Evolutionary conservation across 2,113 vertebrate species (phyloP), one percentile per base, ranked within the genome.

Genomic region (Trichomycterus rosablanca): DNA sequence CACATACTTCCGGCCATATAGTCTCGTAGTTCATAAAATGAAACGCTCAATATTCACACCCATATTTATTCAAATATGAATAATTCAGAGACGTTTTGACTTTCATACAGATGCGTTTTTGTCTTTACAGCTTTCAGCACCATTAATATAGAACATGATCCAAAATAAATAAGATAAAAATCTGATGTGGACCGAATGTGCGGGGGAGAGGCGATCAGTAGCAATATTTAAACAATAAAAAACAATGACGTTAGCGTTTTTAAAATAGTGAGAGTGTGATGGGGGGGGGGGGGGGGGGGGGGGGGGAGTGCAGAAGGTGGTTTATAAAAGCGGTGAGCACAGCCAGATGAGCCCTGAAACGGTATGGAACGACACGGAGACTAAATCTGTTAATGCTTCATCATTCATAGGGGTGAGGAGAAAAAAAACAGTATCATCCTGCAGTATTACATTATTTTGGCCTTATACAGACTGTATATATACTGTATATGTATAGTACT

Each of bases 101-200:
- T 40, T 49, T 19, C 50, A 61, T 55, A 66, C n/a, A n/a, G n/a
- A n/a, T n/a, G n/a, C n/a, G n/a, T n/a, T n/a, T n/a, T n/a, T n/a
- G n/a, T n/a, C n/a, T n/a, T 55, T 61, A 57, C 52, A 66, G 68
- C 30, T 57, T 43, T 34, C 28, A 71, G 59, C 49, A 55, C 51
- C 48, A 59, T 59, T 59, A 44, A 64, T 63, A 49, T 56, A 58
- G 5, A 40, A 58, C 18, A 14, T 42, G 32, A 16, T 20, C 45
- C 51, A 20, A 67, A 67, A 70, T 55, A 64, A 70, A 67, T 58
- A 59, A 39, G 48, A 55, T 52, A 40, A 19, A 50, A 40, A 56
- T 42, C 39, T 35, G 15, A 48, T 14, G 59, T 37, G 32, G 37
- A 46, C 19, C 30, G 5, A 22, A 52, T 54, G 54, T 62, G 57